Evolutionary conservation across 2,113 vertebrate species (phyloP).

Genomic region (Hydrochoerus hydrochaeris): DNA sequence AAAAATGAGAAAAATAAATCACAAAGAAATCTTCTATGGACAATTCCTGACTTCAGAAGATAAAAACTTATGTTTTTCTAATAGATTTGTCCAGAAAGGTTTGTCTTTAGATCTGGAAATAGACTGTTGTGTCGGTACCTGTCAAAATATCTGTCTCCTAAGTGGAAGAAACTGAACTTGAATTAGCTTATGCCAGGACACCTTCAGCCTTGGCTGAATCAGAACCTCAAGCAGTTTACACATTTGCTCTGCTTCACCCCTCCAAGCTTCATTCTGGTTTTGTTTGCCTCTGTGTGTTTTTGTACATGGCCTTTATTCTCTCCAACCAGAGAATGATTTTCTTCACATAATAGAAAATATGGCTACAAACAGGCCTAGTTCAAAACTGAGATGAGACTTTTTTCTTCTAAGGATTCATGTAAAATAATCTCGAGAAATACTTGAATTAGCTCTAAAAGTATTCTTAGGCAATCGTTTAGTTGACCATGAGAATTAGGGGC

Average conservation of each 20-base stretch:
- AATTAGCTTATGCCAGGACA: not conserved
- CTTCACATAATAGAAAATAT: not conserved
- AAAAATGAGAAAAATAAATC: not conserved
- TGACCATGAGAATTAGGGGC: too few species aligned
- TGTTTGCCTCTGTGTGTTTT: not conserved
- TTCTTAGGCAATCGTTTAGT: not conserved
- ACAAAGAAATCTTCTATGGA: not conserved
- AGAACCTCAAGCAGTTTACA: not conserved
- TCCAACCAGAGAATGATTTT: not conserved
- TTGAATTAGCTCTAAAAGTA: not conserved
- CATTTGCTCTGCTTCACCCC: not conserved
- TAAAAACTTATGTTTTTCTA: not conserved
- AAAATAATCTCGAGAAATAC: not conserved
- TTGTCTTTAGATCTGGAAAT: not conserved
- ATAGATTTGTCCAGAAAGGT: not conserved
- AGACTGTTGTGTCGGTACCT: not conserved
- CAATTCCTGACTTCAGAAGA: slow-evolving; percentile 2
- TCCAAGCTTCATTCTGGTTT: not conserved
- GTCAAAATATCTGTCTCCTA: slow-evolving; percentile 6
- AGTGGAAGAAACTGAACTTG: not conserved
- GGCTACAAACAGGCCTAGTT: not conserved
- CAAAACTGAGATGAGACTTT: not conserved
- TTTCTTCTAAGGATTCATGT: not conserved
- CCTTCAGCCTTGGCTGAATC: not conserved
- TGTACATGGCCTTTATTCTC: not conserved